phyloP scores from a whole-genome alignment of 1,140 invertebrate species.

The Caenorhabditis latens region DNA sequence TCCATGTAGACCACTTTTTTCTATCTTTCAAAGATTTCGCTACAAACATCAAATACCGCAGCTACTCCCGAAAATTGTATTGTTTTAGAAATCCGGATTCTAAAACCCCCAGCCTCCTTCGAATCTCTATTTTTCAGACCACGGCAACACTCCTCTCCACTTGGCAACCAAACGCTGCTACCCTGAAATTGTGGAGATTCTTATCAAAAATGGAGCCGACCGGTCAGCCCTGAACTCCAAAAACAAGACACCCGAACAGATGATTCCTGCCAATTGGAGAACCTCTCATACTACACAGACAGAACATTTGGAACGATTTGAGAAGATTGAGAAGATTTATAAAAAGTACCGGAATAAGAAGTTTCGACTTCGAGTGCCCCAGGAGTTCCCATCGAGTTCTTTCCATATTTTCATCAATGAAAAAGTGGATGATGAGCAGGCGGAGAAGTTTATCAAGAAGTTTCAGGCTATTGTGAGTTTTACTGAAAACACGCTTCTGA shows the following conservation, averaged over 20 bases:
- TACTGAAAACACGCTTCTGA: no score
- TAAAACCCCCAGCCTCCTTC: no score
- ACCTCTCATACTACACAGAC: neutral
- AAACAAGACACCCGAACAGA: neutral
- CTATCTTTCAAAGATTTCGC: no score
- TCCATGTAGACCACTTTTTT: no score
- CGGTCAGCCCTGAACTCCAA: neutral
- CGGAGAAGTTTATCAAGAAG: neutral
- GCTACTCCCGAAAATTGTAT: no score
- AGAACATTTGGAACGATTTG: neutral
- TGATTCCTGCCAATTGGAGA: neutral
- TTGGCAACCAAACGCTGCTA: neutral
- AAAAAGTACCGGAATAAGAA: neutral
- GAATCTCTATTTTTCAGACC: neutral
- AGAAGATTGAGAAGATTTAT: neutral
- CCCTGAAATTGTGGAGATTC: neutral
- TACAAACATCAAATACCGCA: no score
- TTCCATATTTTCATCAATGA: neutral
- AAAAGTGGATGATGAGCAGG: neutral
- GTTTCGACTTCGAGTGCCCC: neutral
- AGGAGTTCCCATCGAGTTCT: neutral
- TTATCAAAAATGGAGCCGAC: conserved; percentile 22
- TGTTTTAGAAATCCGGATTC: no score
- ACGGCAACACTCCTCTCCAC: conserved; percentile 1
- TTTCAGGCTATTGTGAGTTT: neutral